A percentile compares a stretch with the other conserved stretches of the same genome.
Evolutionary conservation across 2,113 vertebrate species (phyloP).

Genomic region (Fregetta grallaria): DNA sequence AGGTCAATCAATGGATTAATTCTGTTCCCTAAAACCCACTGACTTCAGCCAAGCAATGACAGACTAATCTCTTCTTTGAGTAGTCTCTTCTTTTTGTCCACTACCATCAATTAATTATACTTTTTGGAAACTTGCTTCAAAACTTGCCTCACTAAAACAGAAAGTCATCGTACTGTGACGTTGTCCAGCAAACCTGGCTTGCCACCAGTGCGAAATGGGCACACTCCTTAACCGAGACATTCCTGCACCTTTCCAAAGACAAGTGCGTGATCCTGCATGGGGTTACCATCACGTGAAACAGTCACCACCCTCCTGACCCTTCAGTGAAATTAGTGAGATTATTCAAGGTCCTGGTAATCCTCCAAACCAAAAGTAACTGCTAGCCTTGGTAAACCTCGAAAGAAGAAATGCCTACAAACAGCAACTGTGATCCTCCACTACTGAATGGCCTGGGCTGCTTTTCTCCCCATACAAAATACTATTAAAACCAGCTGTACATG

Average conservation of each 20-base stretch:
- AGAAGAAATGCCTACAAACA: neutral
- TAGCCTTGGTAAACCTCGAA: neutral
- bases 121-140: neutral
- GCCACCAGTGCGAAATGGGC: neutral
- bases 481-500: neutral
- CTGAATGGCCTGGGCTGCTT: neutral
- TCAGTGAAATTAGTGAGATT: neutral
- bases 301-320: neutral
- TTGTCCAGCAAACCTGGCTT: neutral
- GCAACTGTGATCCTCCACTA: neutral
- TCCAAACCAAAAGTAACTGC: neutral
- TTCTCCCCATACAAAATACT: neutral
- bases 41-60: neutral
- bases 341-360: neutral
- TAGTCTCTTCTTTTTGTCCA: neutral
- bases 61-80: neutral
- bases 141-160: neutral
- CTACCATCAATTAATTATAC: neutral
- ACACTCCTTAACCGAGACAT: neutral
- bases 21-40: neutral
- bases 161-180: neutral
- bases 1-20: neutral
- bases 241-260: neutral
- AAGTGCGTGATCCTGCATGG: accelerated
- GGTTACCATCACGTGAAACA: neutral